A percentile compares a stretch with the other conserved stretches of the same genome.
These are phyloP conservation scores for Phrynocephalus versicolor DNA, from an alignment of 2,113 vertebrate species.

Conservation along the genomic window DNA sequence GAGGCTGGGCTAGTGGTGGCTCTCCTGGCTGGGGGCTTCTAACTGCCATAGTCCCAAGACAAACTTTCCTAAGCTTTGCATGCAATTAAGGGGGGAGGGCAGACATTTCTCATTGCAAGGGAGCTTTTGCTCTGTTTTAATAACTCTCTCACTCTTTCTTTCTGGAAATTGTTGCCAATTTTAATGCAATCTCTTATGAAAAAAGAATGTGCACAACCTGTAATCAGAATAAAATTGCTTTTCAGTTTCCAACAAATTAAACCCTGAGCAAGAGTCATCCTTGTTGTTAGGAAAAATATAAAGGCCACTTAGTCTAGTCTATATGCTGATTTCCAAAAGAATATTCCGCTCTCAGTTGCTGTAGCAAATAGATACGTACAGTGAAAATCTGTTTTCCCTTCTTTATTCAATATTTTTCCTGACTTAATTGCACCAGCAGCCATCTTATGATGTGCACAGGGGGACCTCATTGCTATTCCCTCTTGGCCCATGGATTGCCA, in stretches of 20 bases:
- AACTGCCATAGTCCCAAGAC: too few species aligned
- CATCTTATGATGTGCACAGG: too few species aligned
- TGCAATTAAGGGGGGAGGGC: not conserved
- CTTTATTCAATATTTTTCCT: not conserved
- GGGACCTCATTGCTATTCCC: not conserved
- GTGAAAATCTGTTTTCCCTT: slow-evolving; percentile 28
- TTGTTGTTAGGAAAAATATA: slow-evolving; percentile 36
- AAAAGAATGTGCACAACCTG: not conserved
- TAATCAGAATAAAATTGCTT: slow-evolving; percentile 61
- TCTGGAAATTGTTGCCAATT: not conserved
- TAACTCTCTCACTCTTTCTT: not conserved
- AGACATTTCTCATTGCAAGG: not conserved
- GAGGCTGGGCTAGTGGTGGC: too few species aligned
- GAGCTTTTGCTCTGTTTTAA: not conserved
- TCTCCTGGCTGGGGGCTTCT: too few species aligned
- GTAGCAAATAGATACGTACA: slow-evolving; percentile 32
- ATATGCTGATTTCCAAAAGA: slow-evolving; percentile 48
- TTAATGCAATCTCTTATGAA: not conserved
- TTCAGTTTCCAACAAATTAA: slow-evolving; percentile 58
- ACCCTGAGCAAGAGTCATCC: slow-evolving; percentile 46
- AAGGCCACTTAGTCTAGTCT: not conserved
- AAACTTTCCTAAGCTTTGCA: not conserved
- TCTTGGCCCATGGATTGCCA: not conserved
- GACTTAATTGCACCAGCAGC: slow-evolving; percentile 31
- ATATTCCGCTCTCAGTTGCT: slow-evolving; percentile 43